Percentiles rank a stretch among this genome's conserved stretches.
Conservation (phyloP, 2,113 vertebrate species). For the Amphiprion percula region DNA sequence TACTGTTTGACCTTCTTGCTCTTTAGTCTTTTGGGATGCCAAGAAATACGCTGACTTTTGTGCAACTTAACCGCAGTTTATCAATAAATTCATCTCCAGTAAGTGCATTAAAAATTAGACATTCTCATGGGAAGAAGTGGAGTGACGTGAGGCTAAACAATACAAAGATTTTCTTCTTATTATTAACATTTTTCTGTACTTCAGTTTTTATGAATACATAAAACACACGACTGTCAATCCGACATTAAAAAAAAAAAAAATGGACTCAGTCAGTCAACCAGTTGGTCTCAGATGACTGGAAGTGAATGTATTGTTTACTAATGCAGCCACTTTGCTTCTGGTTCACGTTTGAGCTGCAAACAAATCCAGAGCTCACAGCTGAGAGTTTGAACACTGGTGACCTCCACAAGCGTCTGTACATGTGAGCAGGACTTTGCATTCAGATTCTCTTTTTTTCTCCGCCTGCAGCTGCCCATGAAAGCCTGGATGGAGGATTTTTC, state of each 20-base stretch:
- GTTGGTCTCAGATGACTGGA: neutral
- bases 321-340: slow-evolving; percentile 3
- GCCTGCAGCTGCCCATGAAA: slow-evolving; percentile 85
- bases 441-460: neutral
- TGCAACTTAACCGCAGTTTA: too few relatives aligned
- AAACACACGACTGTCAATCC: neutral
- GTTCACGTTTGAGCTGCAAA: slow-evolving; percentile 26
- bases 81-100: too few relatives aligned
- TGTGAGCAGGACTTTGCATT: neutral
- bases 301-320: neutral
- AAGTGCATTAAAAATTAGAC: neutral
- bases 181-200: slow-evolving; percentile 1
- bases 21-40: too few relatives aligned
- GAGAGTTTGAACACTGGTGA: slow-evolving; percentile 4
- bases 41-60: too few relatives aligned
- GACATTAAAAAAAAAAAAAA: neutral
- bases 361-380: slow-evolving; percentile 26
- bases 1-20: too few relatives aligned
- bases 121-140: neutral
- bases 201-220: neutral
- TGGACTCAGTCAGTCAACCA: neutral
- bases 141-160: neutral
- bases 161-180: neutral
- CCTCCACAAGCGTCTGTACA: neutral
- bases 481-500: slow-evolving; percentile 86